Evolutionary conservation across 2,797 vertebrate genomes (phyloP).

Genomic region (Epinephelus malabaricus): DNA sequence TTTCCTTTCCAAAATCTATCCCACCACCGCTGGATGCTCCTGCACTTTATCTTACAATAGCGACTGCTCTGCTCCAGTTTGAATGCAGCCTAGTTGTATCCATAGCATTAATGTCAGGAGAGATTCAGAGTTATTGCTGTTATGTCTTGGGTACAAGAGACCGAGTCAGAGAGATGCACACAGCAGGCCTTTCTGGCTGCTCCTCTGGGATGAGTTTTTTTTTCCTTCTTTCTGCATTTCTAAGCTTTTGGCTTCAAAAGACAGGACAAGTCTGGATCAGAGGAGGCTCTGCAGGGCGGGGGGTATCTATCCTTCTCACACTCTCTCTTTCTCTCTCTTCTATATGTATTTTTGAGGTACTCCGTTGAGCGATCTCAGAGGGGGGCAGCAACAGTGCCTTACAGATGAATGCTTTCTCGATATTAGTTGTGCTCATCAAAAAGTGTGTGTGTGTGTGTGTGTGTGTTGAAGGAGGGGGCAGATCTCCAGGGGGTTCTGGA

Average conservation of each 20-base stretch:
- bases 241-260: conserved; percentile 81
- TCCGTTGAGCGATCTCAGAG: conserved; percentile 76
- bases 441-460: conserved; percentile 42
- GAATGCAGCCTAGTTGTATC: conserved; percentile 73
- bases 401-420: conserved; percentile 82
- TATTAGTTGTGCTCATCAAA: conserved; percentile 81
- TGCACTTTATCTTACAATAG: conserved; percentile 70
- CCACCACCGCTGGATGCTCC: conserved; percentile 43
- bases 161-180: conserved; percentile 58
- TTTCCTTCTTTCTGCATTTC: conserved; percentile 74
- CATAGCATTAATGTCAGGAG: conserved; percentile 77
- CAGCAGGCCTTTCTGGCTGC: conserved; percentile 67
- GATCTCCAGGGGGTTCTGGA: conserved; percentile 71
- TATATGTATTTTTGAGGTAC: conserved; percentile 77
- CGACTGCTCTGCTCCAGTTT: conserved; percentile 59
- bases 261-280: conserved; percentile 76
- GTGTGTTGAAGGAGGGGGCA: conserved; percentile 33
- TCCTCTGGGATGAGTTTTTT: conserved; percentile 68
- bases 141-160: conserved; percentile 67
- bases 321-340: conserved; percentile 46
- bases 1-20: conserved; percentile 36
- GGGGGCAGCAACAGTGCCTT: conserved; percentile 73
- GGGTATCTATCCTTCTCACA: conserved; percentile 52
- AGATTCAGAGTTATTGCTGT: conserved; percentile 73
- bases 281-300: conserved; percentile 64